Conservation (phyloP, 1,140 invertebrate genomes). For the Riptortus pedestris region DNA sequence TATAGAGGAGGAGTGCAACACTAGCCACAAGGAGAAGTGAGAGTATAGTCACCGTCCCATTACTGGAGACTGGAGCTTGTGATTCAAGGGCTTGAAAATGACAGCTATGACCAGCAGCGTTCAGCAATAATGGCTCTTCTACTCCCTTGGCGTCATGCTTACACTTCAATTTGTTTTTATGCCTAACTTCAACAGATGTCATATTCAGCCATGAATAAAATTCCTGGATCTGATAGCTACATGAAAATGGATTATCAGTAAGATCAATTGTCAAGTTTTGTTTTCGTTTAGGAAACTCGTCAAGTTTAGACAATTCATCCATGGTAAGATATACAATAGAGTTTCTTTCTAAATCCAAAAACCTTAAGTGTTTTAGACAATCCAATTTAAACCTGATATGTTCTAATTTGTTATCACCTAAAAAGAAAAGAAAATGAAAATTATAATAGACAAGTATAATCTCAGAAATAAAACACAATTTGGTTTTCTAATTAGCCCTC, state of each 20-base stretch:
- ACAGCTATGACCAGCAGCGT: background rate
- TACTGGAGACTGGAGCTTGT: slow-evolving; percentile 34
- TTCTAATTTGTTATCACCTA: slow-evolving; percentile 34
- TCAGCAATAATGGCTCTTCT: background rate
- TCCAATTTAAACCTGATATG: slow-evolving; percentile 55
- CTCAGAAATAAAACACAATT: background rate
- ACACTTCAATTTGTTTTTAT: slow-evolving; percentile 46
- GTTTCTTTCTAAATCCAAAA: slow-evolving; percentile 60
- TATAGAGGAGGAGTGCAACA: slow-evolving; percentile 46
- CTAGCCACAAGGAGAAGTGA: slow-evolving; percentile 44
- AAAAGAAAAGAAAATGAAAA: slow-evolving; percentile 11
- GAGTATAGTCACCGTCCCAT: slow-evolving; percentile 45
- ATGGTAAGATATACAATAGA: slow-evolving; percentile 49
- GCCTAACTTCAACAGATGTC: slow-evolving; percentile 50
- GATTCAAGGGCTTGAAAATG: background rate
- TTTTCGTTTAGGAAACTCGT: slow-evolving; percentile 44
- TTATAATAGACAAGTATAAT: background rate
- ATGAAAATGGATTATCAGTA: slow-evolving; percentile 54
- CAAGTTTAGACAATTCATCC: slow-evolving; percentile 48
- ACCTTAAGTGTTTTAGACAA: slow-evolving; percentile 54
- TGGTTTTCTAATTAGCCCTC: too few species aligned
- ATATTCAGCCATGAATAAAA: slow-evolving; percentile 53
- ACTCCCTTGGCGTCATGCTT: background rate
- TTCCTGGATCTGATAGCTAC: slow-evolving; percentile 50
- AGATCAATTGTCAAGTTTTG: slow-evolving; percentile 54